Evolutionary conservation across 2,888 invertebrate genomes (phyloP).

Genomic region (Hydrotaea diabolus): DNA sequence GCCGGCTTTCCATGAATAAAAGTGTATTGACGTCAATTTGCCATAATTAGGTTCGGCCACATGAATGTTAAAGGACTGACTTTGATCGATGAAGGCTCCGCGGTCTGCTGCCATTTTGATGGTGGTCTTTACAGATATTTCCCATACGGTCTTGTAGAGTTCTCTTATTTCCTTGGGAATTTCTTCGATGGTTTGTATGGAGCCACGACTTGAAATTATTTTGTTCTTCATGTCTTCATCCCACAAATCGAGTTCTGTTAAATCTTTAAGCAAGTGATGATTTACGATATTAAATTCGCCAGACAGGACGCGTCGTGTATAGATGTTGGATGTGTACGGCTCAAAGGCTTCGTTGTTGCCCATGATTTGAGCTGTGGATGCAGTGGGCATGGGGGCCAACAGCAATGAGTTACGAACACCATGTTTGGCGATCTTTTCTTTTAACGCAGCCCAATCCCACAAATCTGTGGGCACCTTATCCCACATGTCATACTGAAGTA

Average conservation of each 20-base stretch:
- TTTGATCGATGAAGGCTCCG: slow-evolving; percentile 99
- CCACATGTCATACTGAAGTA: slow-evolving; percentile 99
- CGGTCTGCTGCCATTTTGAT: slow-evolving; percentile 98
- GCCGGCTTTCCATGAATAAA: slow-evolving; percentile 97
- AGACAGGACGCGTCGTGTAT: slow-evolving; percentile 94
- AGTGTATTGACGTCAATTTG: slow-evolving; percentile 98
- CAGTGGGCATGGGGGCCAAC: slow-evolving; percentile 99
- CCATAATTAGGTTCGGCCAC: slow-evolving; percentile 97
- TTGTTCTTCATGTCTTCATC: slow-evolving; percentile 97
- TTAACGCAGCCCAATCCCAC: slow-evolving; percentile 94
- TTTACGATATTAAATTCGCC: slow-evolving; percentile 98
- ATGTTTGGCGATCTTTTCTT: slow-evolving; percentile 91
- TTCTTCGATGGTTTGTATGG: slow-evolving; percentile 91
- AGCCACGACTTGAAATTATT: slow-evolving; percentile 94
- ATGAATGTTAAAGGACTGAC: slow-evolving; percentile 98
- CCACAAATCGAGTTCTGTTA: slow-evolving; percentile 96
- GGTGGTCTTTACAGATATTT: slow-evolving; percentile 95
- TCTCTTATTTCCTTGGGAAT: slow-evolving; percentile 93
- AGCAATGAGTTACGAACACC: slow-evolving; percentile 96
- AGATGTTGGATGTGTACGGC: slow-evolving; percentile 98
- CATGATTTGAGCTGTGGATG: slow-evolving; percentile 98
- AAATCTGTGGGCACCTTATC: slow-evolving; percentile 90
- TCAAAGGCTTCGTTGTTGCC: slow-evolving; percentile 99
- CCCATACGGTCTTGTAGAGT: slow-evolving; percentile 98
- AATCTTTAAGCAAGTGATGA: slow-evolving; percentile 95